Conservation (phyloP, 2,888 invertebrate species). For the Drosophila tripunctata region DNA sequence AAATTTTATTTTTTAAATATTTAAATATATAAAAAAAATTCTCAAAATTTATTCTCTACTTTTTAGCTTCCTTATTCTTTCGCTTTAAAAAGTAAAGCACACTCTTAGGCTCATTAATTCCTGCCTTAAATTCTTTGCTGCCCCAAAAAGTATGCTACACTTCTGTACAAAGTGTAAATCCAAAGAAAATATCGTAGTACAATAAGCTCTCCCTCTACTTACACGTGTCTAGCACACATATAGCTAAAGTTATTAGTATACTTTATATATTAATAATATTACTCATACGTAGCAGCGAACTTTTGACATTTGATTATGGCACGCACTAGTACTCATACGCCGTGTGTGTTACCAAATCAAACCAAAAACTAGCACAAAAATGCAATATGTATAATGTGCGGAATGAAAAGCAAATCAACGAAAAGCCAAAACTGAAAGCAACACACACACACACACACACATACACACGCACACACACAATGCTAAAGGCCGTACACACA, state of each 20-base stretch:
- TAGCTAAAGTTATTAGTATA: neutral
- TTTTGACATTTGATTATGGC: slow-evolving; percentile 72
- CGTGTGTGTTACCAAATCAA: slow-evolving; percentile 44
- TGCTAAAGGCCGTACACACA: slow-evolving; percentile 32
- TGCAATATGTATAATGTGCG: neutral
- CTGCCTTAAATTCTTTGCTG: neutral
- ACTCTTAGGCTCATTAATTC: too few species aligned
- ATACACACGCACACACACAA: too few species aligned
- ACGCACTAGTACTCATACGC: slow-evolving; percentile 48
- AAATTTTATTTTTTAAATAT: too few species aligned
- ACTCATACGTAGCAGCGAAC: slow-evolving; percentile 23
- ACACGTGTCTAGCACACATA: neutral
- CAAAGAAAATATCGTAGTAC: neutral
- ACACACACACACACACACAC: too few species aligned
- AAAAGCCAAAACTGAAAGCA: slow-evolving; percentile 30
- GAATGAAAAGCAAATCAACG: slow-evolving; percentile 17
- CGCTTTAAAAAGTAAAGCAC: too few species aligned
- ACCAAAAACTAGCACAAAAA: slow-evolving; percentile 17
- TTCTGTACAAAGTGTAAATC: neutral
- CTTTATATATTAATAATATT: slow-evolving; percentile 6
- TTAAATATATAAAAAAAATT: too few species aligned
- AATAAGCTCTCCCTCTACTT: neutral
- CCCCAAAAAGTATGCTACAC: neutral
- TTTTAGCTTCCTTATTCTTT: too few species aligned
- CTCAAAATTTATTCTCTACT: too few species aligned